Base-by-base conservation (phyloP, 2,797 vertebrate species). In the Synanceia verrucosa region DNA sequence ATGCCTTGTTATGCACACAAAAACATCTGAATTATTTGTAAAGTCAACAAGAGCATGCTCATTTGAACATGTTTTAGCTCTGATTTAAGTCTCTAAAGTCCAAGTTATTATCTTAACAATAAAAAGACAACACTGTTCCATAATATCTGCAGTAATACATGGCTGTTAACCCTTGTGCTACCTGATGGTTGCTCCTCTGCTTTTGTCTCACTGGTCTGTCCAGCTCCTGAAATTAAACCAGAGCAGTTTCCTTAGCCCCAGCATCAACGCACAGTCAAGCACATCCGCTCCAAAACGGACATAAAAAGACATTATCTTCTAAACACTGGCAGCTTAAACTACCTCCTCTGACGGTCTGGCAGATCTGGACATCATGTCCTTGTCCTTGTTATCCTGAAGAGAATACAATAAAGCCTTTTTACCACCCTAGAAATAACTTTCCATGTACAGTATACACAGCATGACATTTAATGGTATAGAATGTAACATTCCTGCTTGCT, bases 191-290 rank as follows among this genome's bases (percentile, higher is more conserved):
- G 51, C 41, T 78, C 19, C 51, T 73, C 37, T 56, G 50, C 39
- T 70, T 76, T 57, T 57, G 34, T 53, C 52, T 70, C 1, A 14
- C 36, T 59, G 60, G 18, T 70, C 12, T 75, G 57, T 67, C 86
- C 65, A 81, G 62, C 66, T 90, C 88, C 89, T 92, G 47, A 68
- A 82, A 81, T 63, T 0, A 81, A 78, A 78, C 29, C 65, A 70
- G 9, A 67, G 48, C 18, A 52, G 9, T 12, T 67, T 53, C 6
- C 23, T 61, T 13, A 65, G 64, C 11, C 23, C 19, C 6, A 28
- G 9, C 23, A 34, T 39, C 0, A 4, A 64, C 2, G 63, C 57
- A 64, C 47, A 55, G 1, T 1, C 16, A 52, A 6, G 58, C 19
- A 65, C 23, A 57, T 12, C 26, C 14, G 13, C 19, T 48, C 16